Conservation (phyloP, 2,113 vertebrate genomes). For the Hippotragus niger region DNA sequence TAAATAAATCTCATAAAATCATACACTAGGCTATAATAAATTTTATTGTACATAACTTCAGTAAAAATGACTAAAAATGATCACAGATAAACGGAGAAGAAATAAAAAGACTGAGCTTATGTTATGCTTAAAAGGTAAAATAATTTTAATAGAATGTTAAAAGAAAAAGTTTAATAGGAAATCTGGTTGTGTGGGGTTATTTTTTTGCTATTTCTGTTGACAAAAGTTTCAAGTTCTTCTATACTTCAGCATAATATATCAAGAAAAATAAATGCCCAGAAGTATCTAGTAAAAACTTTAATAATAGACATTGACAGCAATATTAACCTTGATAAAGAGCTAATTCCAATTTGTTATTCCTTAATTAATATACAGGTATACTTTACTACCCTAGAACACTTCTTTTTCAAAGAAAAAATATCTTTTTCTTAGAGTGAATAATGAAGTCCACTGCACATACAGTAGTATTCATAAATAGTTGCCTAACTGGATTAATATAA, state of each 20-base stretch:
- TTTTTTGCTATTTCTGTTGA: not conserved
- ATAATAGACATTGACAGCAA: not conserved
- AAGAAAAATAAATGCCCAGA: not conserved
- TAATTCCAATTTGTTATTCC: not conserved
- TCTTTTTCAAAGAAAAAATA: not conserved
- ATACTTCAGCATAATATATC: not conserved
- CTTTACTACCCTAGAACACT: not conserved
- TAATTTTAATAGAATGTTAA: not conserved
- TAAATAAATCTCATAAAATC: not conserved
- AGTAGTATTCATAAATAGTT: not conserved
- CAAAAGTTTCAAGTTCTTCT: not conserved
- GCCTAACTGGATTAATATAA: not conserved
- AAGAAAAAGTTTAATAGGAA: not conserved
- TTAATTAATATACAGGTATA: not conserved
- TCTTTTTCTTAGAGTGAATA: not conserved
- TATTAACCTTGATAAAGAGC: not conserved
- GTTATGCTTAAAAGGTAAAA: not conserved
- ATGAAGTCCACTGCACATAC: not conserved
- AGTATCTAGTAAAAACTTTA: not conserved
- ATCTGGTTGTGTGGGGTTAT: not conserved
- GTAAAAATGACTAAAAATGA: not conserved
- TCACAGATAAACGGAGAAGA: not conserved
- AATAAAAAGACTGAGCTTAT: constrained; percentile 2
- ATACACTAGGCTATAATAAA: not conserved
- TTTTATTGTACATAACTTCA: not conserved